Base-by-base conservation (phyloP, 2,797 vertebrate species). In the Otolemur crassicaudatus region DNA sequence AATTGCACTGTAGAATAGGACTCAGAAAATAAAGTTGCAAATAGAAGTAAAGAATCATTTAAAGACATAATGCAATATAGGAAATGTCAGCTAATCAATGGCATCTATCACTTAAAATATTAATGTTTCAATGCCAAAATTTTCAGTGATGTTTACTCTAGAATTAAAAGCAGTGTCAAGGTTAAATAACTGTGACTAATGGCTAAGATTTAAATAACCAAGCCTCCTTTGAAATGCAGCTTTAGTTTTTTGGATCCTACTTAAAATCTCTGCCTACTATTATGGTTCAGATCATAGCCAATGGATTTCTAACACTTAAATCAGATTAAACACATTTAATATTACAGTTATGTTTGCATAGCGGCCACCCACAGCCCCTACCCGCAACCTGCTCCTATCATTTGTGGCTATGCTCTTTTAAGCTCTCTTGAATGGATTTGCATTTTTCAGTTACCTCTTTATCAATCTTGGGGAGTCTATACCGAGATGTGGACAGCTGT, bases 361-460 rank as follows among this genome's bases (percentile, higher is more conserved):
- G 23, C 11, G 3, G 3, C 22, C 19, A 7, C 14, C 12, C 1
- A 29, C 5, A 49, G 0, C 9, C 22, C n/a, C 40, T 2, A 60
- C 5, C 76, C 58, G 34, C 16, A 58, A 4, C 23, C 34, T 90
- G 11, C 23, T 91, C 16, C 37, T 75, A 2, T 31, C 49, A 63
- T 75, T 14, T 58, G 22, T 53, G 46, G 1, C 19, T 49, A 0
- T 29, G 70, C 20, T 56, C 8, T 63, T 89, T 83, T 27, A 27
- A 72, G 58, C 1, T 58, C 34, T 80, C 34, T 27, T 56, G 40
- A 5, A 10, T 2, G 22, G 58, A 73, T 46, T n/a, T 92, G 10
- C 11, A 58, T 81, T 69, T 34, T 65, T 2, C 12, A 43, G 22
- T 17, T 75, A 53, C 31, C 77, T 37, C 22, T 89, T 73, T 31